These are phyloP conservation scores for Anthrax anthrax DNA, from an alignment of 2,888 invertebrate species.

Conservation along the genomic window DNA sequence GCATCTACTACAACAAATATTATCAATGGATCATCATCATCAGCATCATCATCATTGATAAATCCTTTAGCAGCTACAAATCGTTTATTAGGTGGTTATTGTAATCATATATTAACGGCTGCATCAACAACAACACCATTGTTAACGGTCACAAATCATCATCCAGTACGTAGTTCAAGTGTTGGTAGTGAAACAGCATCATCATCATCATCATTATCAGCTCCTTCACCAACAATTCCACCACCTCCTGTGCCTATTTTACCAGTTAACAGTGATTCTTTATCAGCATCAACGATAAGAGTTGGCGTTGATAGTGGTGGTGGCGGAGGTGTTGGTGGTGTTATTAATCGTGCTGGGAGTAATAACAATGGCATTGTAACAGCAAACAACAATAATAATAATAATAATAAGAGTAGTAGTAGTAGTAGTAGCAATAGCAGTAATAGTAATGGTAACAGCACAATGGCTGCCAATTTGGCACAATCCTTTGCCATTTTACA, in stretches of 20 bases:
- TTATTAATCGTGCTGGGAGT: background rate
- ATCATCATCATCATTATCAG: conserved; percentile 21
- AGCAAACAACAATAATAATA: conserved; percentile 18
- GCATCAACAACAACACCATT: conserved; percentile 3
- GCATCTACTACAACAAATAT: background rate
- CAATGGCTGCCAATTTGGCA: conserved; percentile 31
- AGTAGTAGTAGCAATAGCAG: conserved; percentile 19
- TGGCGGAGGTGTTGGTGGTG: conserved; percentile 10
- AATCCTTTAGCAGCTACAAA: conserved; percentile 3
- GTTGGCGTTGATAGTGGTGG: conserved; percentile 11
- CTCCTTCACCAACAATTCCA: conserved; percentile 16
- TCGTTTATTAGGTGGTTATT: conserved; percentile 2
- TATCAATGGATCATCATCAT: background rate
- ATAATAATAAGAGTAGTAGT: conserved; percentile 18
- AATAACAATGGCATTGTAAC: conserved; percentile 22
- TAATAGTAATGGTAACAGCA: background rate
- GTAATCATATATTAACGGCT: background rate
- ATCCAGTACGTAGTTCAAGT: conserved; percentile 22
- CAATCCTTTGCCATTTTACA: conserved; percentile 37
- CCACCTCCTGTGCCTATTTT: conserved; percentile 3
- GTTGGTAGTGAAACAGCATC: conserved; percentile 30
- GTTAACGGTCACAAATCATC: conserved; percentile 14
- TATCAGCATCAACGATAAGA: conserved; percentile 28
- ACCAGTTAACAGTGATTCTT: conserved; percentile 18
- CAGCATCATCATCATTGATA: background rate